Evolutionary conservation across 2,113 vertebrate species (phyloP).

Genomic region (Pyrgilauda ruficollis): DNA sequence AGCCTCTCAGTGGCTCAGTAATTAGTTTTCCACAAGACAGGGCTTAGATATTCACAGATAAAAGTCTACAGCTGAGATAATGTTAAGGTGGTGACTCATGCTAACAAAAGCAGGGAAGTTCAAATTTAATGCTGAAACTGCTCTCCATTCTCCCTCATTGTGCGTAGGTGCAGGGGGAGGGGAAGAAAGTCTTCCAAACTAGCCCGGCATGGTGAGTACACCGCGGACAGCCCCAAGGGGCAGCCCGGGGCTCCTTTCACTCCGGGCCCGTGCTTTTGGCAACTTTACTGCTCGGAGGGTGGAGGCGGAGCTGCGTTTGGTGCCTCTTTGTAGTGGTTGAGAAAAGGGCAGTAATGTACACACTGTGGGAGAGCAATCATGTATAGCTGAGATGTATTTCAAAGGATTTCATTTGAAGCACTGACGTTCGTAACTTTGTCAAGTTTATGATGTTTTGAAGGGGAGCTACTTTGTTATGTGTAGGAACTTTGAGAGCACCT

Average conservation of each 20-base stretch:
- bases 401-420: not conserved
- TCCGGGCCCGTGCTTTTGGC: conserved; percentile 19
- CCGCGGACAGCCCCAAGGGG: not conserved
- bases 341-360: not conserved
- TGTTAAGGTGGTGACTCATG: conserved; percentile 74
- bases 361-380: not conserved
- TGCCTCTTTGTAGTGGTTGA: not conserved
- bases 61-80: conserved; percentile 77
- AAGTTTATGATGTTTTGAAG: not conserved
- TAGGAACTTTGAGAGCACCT: conserved; percentile 9
- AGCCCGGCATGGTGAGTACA: not conserved
- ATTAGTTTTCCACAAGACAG: conserved; percentile 88
- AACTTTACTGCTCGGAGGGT: not conserved
- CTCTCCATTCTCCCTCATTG: conserved; percentile 57
- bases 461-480: not conserved
- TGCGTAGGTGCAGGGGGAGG: conserved; percentile 57
- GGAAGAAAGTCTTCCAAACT: conserved; percentile 9
- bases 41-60: conserved; percentile 85
- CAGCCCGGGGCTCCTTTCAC: not conserved
- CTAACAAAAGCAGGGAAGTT: conserved; percentile 75
- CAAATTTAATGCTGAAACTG: conserved; percentile 72
- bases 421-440: not conserved
- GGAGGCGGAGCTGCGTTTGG: not conserved
- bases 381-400: not conserved
- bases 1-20: conserved; percentile 85